Evolutionary conservation across 2,888 invertebrate genomes (phyloP).

Genomic region (Agrotis segetum): DNA sequence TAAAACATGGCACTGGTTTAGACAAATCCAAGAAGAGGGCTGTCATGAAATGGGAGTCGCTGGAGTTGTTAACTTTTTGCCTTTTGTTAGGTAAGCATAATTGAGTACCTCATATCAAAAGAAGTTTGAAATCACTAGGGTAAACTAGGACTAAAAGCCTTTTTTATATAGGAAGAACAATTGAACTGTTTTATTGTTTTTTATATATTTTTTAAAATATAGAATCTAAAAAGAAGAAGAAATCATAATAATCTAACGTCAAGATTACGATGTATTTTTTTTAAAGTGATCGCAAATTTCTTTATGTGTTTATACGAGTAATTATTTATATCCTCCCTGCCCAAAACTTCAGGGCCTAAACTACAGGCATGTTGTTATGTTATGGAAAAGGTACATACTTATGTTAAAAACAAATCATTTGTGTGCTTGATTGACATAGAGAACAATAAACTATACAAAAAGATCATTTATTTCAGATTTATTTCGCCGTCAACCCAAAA

Average conservation of each 20-base stretch:
- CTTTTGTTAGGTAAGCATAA: constrained; percentile 92
- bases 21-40: constrained; percentile 95
- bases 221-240: too few species aligned
- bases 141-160: too few species aligned
- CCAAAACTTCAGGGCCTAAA: background rate
- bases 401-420: background rate
- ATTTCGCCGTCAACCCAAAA: constrained; percentile 91
- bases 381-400: background rate
- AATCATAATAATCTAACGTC: too few species aligned
- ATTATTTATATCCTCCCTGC: too few species aligned
- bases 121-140: too few species aligned
- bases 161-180: too few species aligned
- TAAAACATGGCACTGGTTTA: constrained; percentile 94
- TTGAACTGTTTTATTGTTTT: too few species aligned
- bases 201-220: too few species aligned
- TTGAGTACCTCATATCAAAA: too few species aligned
- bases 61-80: constrained; percentile 96
- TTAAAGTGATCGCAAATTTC: too few species aligned
- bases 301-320: too few species aligned
- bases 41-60: constrained; percentile 96
- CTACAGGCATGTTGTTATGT: background rate
- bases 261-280: too few species aligned
- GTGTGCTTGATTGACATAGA: background rate
- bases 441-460: background rate
- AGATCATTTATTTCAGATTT: constrained; percentile 85